Evolutionary conservation across 2,888 invertebrate genomes (phyloP).

Genomic region (Liposcelis brunnea): DNA sequence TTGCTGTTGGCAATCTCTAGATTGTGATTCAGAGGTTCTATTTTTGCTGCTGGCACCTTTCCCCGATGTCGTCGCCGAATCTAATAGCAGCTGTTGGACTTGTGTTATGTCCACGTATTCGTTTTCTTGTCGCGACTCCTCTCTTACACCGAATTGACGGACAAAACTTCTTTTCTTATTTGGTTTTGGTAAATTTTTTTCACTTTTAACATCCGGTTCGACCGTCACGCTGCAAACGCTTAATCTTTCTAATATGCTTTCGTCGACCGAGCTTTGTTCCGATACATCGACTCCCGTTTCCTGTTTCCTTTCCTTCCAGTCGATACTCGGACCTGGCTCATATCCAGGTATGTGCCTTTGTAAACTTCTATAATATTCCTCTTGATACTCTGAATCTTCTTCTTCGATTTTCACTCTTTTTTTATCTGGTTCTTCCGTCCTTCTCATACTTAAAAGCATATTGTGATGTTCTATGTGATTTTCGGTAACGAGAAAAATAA

Average conservation of each 20-base stretch:
- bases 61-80: conserved; percentile 27
- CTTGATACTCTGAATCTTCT: no score
- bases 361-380: no score
- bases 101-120: conserved; percentile 74
- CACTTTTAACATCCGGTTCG: no score
- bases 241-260: conserved; percentile 2
- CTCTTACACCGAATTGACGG: conserved; percentile 17
- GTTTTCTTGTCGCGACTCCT: conserved; percentile 27
- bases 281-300: no score
- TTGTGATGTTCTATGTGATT: background rate
- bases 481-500: conserved; percentile 1
- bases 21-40: conserved; percentile 12
- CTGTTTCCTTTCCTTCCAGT: no score
- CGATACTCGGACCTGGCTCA: background rate
- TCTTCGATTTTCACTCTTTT: conserved; percentile 7
- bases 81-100: conserved; percentile 56
- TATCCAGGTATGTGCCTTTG: no score
- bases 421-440: conserved; percentile 5
- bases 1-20: conserved; percentile 21
- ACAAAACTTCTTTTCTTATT: conserved; percentile 3
- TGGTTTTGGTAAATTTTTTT: background rate
- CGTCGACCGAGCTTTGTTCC: background rate
- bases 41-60: conserved; percentile 18
- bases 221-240: conserved; percentile 1
- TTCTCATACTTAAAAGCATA: conserved; percentile 8